phyloP scores from a whole-genome alignment of 2,888 invertebrate genomes.

The Theodoxus fluviatilis region DNA sequence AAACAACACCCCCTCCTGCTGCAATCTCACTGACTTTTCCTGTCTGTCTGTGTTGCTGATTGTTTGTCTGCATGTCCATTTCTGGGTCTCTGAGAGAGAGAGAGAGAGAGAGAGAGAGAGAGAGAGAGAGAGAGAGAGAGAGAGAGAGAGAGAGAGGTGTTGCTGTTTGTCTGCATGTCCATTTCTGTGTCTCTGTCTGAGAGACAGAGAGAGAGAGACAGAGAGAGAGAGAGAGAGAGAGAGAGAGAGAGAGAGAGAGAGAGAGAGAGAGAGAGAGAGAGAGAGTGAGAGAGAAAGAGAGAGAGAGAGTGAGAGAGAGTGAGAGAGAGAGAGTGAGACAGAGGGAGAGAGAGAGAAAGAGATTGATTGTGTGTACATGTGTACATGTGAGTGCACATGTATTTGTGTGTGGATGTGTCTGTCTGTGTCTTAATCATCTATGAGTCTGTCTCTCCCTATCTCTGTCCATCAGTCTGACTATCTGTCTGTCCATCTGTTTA shows the following conservation, averaged over 20 bases:
- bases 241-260: neutral
- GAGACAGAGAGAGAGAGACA: constrained; percentile 19
- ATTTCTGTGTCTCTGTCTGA: constrained; percentile 15
- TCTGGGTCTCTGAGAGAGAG: neutral
- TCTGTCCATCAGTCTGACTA: too few species aligned
- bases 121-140: constrained; percentile 14
- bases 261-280: neutral
- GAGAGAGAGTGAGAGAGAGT: neutral
- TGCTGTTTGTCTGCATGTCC: neutral
- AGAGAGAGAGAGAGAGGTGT: constrained; percentile 15
- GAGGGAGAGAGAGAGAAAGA: neutral
- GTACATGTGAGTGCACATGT: too few species aligned
- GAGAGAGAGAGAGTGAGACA: neutral
- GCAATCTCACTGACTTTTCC: neutral
- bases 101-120: constrained; percentile 16
- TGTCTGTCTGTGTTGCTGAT: constrained; percentile 8
- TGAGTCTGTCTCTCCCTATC: too few species aligned
- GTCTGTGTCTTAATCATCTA: too few species aligned
- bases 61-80: constrained; percentile 14
- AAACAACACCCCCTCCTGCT: neutral
- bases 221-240: neutral
- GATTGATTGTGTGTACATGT: neutral
- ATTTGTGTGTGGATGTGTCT: too few species aligned
- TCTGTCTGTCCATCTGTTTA: too few species aligned
- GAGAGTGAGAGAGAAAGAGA: neutral